Base-by-base conservation (phyloP, 2,113 vertebrate genomes). In the Lophura nycthemera region DNA sequence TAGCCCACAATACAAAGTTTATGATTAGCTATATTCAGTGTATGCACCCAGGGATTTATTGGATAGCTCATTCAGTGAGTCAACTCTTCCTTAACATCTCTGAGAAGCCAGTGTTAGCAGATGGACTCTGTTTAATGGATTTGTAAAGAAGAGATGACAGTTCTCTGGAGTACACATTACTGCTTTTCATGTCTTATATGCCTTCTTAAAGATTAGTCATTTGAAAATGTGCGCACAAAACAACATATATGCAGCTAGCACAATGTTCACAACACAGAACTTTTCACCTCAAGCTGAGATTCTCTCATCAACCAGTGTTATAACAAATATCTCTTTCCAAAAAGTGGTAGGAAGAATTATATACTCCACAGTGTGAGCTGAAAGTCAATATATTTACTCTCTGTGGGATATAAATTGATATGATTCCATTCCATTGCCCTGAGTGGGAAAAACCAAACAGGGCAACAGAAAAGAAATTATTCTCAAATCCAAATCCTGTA, bases 281-380 rank as follows among this genome's bases (percentile, higher is more conserved):
- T 70, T 90, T 96, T 92, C 86, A 81, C 90, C 42, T 92, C 90
- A 95, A 90, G 52, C 83, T 86, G 86, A 32, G 90, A 88, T 83
- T 93, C 69, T 90, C 52, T 95, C 90, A 88, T 93, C 93, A 72
- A 47, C 19, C 52, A 43, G 10, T 45, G 10, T 45, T 75, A 25
- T 22, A 92, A 74, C 32, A 54, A 67, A 59, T 3, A 83, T 0
- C 8, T 5, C 7, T 77, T 94, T 86, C 72, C 60, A 77, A 71
- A 80, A 83, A 60, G 16, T 56, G 38, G 52, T 86, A 77, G 21
- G 25, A 94, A 86, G 45, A 90, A 93, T 75, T 64, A 81, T 36
- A 67, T 21, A 43, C 14, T 90, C 60, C 71, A 34, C 50, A 83
- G 34, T 90, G 47, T 56, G 32, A 83, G 11, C 27, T 93, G 69